phyloP scores from a whole-genome alignment of 2,888 invertebrate genomes.

The Nebria brevicollis region DNA sequence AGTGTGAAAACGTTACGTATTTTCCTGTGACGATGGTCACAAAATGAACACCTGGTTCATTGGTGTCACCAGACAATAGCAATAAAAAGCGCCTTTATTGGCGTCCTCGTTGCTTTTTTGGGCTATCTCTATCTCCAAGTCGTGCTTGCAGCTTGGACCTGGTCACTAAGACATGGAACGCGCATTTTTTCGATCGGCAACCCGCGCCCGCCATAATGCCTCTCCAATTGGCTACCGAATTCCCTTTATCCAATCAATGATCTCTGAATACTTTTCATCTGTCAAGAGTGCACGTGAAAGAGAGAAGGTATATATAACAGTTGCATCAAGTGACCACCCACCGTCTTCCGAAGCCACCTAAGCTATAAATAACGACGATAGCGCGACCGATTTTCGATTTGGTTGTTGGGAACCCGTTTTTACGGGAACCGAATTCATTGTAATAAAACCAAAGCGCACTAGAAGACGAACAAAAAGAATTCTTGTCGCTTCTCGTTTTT shows the following conservation, averaged over 20 bases:
- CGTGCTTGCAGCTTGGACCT: neutral
- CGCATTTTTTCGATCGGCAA: slow-evolving; percentile 38
- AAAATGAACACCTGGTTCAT: neutral
- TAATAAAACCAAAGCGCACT: slow-evolving; percentile 2
- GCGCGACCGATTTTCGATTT: slow-evolving; percentile 17
- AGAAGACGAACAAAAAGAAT: neutral
- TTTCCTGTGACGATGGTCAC: neutral
- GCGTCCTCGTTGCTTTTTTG: slow-evolving; percentile 22
- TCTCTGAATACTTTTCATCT: slow-evolving; percentile 65
- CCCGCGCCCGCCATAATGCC: slow-evolving; percentile 56
- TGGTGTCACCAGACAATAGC: slow-evolving; percentile 45
- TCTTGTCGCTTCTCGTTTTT: slow-evolving; percentile 24
- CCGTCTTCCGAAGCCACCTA: slow-evolving; percentile 58
- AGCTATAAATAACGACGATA: slow-evolving; percentile 58
- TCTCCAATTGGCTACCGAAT: slow-evolving; percentile 64
- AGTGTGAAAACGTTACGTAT: neutral
- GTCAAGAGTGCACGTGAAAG: slow-evolving; percentile 56
- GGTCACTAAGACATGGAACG: slow-evolving; percentile 34
- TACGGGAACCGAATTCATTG: slow-evolving; percentile 21
- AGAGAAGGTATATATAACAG: slow-evolving; percentile 12
- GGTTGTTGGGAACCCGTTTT: slow-evolving; percentile 11
- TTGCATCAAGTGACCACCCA: slow-evolving; percentile 60
- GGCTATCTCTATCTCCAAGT: neutral
- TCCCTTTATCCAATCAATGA: slow-evolving; percentile 64
- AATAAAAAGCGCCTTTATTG: slow-evolving; percentile 38